Evolutionary conservation across 2,888 invertebrate species (phyloP), one percentile per base, ranked within the genome.

Genomic region (Nomada fucata): DNA sequence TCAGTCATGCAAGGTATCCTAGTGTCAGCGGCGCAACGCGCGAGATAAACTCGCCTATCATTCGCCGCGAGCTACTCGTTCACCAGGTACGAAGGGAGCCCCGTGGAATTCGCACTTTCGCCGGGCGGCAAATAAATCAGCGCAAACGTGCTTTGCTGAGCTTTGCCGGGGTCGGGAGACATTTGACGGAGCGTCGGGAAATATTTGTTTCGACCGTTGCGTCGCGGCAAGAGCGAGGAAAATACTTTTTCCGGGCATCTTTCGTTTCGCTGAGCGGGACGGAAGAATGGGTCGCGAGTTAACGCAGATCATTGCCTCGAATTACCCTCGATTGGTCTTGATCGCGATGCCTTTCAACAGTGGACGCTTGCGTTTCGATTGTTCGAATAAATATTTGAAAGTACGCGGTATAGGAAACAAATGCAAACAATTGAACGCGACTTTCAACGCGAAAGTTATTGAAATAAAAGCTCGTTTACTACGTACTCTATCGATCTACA

Each of bases 21-120:
- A 47, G 50, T 72, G 81, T 72, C 81, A 69, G 72, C 81, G 71
- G 29, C 44, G 69, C 74, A 18, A 68, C 76, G 55, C 60, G 70
- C 76, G 63, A 76, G 82, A 81, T 81, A 81, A 82, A 82, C 71
- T 80, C 74, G 61, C 70, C 69, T 81, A 82, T 81, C 82, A 52
- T 68, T 81, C 76, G 64, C 73, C 57, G 80, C 74, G 69, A 29
- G 65, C 50, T 74, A 64, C 81, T 70, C 69, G 79, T 79, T 68
- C 55, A 71, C 79, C 70, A 55, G 78, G 44, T 71, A 20, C 69
- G 60, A 71, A 65, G 65, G 36, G 65, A 60, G 61, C 36, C 65
- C 65, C 60, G 70, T 71, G 79, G 79, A 78, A 79, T 79, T 78
- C 79, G 70, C 71, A 55, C 70, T 78, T 78, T 79, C 67, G 59